Evolutionary conservation across 2,888 invertebrate genomes (phyloP).

Genomic region (Sarcophaga subvicina): DNA sequence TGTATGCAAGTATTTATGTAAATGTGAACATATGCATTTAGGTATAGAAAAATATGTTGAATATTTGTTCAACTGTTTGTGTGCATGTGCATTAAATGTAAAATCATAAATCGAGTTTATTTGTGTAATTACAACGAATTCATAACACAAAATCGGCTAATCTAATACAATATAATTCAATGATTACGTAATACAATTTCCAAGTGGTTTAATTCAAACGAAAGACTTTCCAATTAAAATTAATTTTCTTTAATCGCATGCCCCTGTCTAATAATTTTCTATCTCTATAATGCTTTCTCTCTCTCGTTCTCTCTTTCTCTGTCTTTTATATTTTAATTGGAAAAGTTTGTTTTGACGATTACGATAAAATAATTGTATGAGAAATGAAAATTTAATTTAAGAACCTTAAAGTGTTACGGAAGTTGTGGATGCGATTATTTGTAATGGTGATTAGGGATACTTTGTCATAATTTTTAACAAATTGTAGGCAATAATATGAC

Average conservation of each 20-base stretch:
- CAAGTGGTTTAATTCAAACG: not conserved
- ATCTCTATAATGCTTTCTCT: no score
- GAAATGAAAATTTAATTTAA: not conserved
- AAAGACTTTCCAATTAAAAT: not conserved
- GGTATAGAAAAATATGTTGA: not conserved
- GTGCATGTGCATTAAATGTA: not conserved
- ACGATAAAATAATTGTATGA: not conserved
- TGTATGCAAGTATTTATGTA: not conserved
- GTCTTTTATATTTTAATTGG: not conserved
- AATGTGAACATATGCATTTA: not conserved
- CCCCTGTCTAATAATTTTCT: not conserved
- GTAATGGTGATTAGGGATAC: not conserved
- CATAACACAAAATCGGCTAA: slow-evolving; percentile 10
- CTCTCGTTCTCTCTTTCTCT: not conserved
- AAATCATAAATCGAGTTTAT: slow-evolving; percentile 7
- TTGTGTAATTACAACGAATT: slow-evolving; percentile 13
- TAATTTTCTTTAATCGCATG: not conserved
- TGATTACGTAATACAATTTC: slow-evolving; percentile 7
- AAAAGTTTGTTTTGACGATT: not conserved
- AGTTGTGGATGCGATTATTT: not conserved
- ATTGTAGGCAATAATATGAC: no score
- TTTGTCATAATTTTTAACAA: no score
- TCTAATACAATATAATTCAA: slow-evolving; percentile 23
- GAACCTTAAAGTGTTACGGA: not conserved
- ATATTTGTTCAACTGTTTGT: not conserved